These are phyloP conservation scores for Odontesthes bonariensis DNA, from an alignment of 2,113 vertebrate genomes.

Conservation along the genomic window DNA sequence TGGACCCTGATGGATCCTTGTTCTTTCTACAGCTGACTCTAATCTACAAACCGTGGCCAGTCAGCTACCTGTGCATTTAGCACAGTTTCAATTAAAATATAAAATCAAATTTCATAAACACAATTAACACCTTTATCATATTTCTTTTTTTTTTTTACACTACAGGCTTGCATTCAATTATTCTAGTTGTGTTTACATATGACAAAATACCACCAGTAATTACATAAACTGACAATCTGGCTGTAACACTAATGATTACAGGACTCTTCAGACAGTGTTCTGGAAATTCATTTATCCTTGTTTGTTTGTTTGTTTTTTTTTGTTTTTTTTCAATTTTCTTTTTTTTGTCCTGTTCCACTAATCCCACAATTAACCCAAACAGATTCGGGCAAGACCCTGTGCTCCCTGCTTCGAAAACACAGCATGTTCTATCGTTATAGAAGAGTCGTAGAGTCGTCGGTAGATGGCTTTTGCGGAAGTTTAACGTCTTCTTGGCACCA, in stretches of 20 bases:
- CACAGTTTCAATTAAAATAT: too few species aligned
- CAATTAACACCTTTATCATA: too few species aligned
- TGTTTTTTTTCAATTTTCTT: constrained; percentile 20
- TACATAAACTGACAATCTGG: constrained; percentile 25
- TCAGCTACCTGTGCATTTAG: too few species aligned
- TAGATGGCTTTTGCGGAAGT: background rate
- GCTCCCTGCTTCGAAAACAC: background rate
- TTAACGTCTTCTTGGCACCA: background rate
- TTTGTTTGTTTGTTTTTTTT: constrained; percentile 10
- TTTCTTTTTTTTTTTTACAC: background rate
- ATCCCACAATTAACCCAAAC: constrained; percentile 3
- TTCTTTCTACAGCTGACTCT: background rate
- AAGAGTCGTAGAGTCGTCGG: background rate
- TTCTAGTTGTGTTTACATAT: constrained; percentile 10
- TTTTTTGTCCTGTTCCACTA: constrained; percentile 6
- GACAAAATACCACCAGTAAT: constrained; percentile 20
- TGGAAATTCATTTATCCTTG: constrained; percentile 29
- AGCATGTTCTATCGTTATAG: background rate
- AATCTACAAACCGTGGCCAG: too few species aligned
- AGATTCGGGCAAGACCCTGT: background rate
- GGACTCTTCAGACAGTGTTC: constrained; percentile 11
- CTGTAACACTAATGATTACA: constrained; percentile 36
- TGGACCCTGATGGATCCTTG: background rate
- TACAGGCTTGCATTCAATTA: background rate
- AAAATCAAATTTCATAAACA: too few species aligned